Percentiles rank a stretch among this genome's conserved stretches.
Conservation (phyloP, 2,113 vertebrate genomes). For the Rhea pennata region DNA sequence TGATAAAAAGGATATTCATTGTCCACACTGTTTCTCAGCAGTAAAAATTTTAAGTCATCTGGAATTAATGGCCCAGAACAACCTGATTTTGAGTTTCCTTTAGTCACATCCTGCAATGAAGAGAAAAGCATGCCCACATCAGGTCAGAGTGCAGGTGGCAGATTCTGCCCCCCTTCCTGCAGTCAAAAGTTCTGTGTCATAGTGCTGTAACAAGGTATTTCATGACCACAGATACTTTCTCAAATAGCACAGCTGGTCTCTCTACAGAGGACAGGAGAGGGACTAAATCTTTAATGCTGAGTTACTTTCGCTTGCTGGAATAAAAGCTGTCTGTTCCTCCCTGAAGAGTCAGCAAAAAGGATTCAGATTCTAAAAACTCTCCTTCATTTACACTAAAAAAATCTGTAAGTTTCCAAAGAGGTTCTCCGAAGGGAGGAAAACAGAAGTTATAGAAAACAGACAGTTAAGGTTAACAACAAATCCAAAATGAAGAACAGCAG, state of each 20-base stretch:
- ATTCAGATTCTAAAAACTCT: not conserved
- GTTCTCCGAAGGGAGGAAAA: not conserved
- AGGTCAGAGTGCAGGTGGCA: not conserved
- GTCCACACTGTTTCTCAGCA: not conserved
- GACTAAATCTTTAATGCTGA: not conserved
- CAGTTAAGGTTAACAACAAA: not conserved
- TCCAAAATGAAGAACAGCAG: not conserved
- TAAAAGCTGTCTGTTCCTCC: not conserved
- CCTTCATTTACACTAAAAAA: not conserved
- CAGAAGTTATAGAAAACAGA: not conserved
- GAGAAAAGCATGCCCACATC: not conserved
- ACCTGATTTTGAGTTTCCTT: not conserved
- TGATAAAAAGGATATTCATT: not conserved
- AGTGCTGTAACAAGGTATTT: not conserved
- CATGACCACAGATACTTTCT: not conserved
- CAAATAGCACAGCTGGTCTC: not conserved
- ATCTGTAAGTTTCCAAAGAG: not conserved
- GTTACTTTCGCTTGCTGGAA: not conserved
- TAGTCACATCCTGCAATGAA: not conserved
- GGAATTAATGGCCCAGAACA: fast-evolving
- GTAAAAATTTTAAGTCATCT: not conserved
- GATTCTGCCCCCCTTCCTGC: not conserved
- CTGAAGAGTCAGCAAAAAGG: not conserved
- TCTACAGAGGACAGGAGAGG: not conserved
- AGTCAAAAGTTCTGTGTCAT: not conserved